Percentiles rank a stretch among this genome's conserved stretches.
These are phyloP conservation scores for Drosophila kanekoi DNA, from an alignment of 2,888 invertebrate species.

Conservation along the genomic window DNA sequence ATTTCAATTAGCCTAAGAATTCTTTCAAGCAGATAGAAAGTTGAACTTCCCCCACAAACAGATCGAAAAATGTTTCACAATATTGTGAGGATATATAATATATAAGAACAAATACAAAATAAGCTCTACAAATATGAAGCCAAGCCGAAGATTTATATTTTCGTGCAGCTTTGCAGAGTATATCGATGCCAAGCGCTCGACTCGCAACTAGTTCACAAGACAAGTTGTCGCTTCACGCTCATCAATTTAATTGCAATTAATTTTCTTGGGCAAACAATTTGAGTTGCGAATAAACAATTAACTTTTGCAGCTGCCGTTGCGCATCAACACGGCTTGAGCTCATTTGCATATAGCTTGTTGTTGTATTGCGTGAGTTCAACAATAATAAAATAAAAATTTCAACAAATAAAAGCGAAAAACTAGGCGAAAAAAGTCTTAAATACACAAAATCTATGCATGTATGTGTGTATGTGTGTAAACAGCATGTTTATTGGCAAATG, in stretches of 20 bases:
- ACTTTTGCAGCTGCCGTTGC: slow-evolving; percentile 30
- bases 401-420: slow-evolving; percentile 27
- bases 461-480: neutral
- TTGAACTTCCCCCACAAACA: no score
- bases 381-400: slow-evolving; percentile 6
- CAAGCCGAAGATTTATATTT: neutral
- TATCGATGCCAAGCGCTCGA: neutral
- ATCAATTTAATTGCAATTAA: slow-evolving; percentile 32
- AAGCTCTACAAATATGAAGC: no score
- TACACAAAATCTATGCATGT: slow-evolving; percentile 8
- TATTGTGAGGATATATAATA: no score
- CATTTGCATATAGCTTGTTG: slow-evolving; percentile 63
- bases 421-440: slow-evolving; percentile 33
- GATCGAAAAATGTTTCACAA: no score
- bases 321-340: slow-evolving; percentile 36
- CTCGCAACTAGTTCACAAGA: neutral
- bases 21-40: no score
- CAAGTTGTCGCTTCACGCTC: slow-evolving; percentile 23
- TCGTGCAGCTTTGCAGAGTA: neutral
- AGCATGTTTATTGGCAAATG: slow-evolving; percentile 17
- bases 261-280: slow-evolving; percentile 48
- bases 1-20: no score
- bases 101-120: no score
- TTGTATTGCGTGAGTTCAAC: slow-evolving; percentile 44
- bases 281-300: slow-evolving; percentile 52